These are phyloP conservation scores for Clupea harengus DNA, from an alignment of 2,113 vertebrate genomes.

Conservation along the genomic window DNA sequence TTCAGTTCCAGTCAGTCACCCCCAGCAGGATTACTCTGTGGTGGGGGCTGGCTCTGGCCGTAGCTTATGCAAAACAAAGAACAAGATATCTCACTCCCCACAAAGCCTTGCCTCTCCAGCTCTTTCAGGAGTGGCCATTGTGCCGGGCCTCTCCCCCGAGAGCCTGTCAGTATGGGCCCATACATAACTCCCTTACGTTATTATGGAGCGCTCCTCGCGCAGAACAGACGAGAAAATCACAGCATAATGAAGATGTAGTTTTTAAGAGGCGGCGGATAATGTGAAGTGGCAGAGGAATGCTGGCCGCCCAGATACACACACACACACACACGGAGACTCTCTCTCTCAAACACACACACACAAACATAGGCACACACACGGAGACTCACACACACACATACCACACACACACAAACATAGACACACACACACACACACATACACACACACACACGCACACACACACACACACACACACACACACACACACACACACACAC, in stretches of 20 bases:
- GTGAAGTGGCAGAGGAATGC: slow-evolving; percentile 82
- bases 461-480: not conserved
- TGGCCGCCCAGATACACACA: slow-evolving; percentile 82
- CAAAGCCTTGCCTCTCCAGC: slow-evolving; percentile 9
- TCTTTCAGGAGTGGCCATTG: slow-evolving; percentile 29
- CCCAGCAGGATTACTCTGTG: slow-evolving; percentile 11
- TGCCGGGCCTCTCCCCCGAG: slow-evolving; percentile 20
- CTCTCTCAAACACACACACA: not conserved
- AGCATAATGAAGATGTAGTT: slow-evolving; percentile 88
- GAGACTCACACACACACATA: not conserved
- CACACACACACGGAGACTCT: not conserved
- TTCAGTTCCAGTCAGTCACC: not conserved
- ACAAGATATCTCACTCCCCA: slow-evolving; percentile 22
- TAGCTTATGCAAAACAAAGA: slow-evolving; percentile 19
- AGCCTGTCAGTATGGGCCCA: slow-evolving; percentile 30
- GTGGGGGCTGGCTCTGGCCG: slow-evolving; percentile 4
- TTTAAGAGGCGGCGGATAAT: slow-evolving; percentile 82
- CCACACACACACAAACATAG: not conserved
- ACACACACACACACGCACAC: not conserved
- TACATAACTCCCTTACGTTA: slow-evolving; percentile 5
- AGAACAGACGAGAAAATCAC: slow-evolving; percentile 60
- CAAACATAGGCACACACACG: not conserved
- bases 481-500: not conserved
- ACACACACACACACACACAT: slow-evolving; percentile 13
- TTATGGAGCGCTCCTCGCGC: slow-evolving; percentile 75